Base-by-base conservation (phyloP, 2,113 vertebrate species). In the Periophthalmodon schlosseri region DNA sequence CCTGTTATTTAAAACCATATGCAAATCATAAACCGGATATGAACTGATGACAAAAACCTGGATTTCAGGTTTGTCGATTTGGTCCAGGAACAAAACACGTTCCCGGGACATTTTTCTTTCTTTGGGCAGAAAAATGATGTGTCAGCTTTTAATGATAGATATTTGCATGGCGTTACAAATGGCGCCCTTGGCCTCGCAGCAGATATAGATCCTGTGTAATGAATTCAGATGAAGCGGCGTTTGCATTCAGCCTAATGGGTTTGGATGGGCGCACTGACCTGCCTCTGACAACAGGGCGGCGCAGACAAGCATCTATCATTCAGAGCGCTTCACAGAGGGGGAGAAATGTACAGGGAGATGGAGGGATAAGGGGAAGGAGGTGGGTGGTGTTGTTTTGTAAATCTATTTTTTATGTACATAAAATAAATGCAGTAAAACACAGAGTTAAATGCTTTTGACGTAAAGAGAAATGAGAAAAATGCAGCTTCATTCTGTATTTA, bases 111-210 rank as follows among this genome's bases (percentile, higher is more conserved):
- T 93, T 93, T 93, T 93, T 94, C 93, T 94, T 93, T 93, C 91
- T 92, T 90, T 93, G 84, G 83, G 76, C 74, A 87, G 91, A 94
- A 91, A 94, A 94, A 94, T 94, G 91, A 92, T 93, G 92, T 93
- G 94, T 93, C 94, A 93, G 87, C 84, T 87, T 94, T 93, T 93
- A 93, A 94, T 94, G 93, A 94, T 93, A 92, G 92, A 94, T 94
- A 94, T 94, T 94, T 93, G 92, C 93, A 94, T 94, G 93, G 93
- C 90, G 92, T 93, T 94, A 93, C 93, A 94, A 94, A 93, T 93
- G 87, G 91, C 91, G 92, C 94, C 93, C 93, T 94, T 93, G 93
- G 93, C 89, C 93, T 93, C 92, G 93, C 92, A 91, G 93, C 92
- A 92, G 91, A 93, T 94, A 93, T 92, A 92, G 92, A 93, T 92